Base-by-base conservation (phyloP, 2,113 vertebrate species). In the Oreotrochilus melanogaster region DNA sequence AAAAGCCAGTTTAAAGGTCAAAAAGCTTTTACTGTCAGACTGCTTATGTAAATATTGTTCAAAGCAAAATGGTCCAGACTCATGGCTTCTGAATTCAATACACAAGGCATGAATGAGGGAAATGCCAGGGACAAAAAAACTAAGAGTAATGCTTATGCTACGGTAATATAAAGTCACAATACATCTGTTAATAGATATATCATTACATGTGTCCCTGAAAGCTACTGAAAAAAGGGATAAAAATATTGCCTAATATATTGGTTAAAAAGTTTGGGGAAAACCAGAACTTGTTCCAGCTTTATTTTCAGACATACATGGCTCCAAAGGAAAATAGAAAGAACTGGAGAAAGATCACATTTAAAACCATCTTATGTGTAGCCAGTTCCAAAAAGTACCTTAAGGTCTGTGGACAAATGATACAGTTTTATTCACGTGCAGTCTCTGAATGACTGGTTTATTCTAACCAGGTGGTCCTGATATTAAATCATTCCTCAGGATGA, bases 131-230 rank as follows among this genome's bases (percentile, higher is more conserved):
- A 72, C 58, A 80, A 78, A 78, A 65, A 66, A 91, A 86, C 74
- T 93, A 95, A 67, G 91, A 74, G 56, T 47, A 39, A 62, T 91
- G 72, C 58, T 95, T 79, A 82, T 87, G 30, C 61, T 93, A 78
- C 85, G 89, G 95, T 98, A 97, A 97, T 97, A 97, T 87, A 98
- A 94, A 96, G 93, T 96, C 95, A 91, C 33, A 90, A 33, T 94
- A 69, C 80, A 93, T 97, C 96, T 96, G 78, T 94, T 98, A 98
- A 97, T 96, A 97, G 96, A 98, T 98, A 95, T 91, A 98, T 98
- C 97, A 98, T 98, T 98, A 97, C 70, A 96, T 97, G 66, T 97
- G 92, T 95, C 88, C 95, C 97, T 97, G 88, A 80, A 97, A 98
- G 95, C 96, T 95, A 97, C 60, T 31, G 42, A 76, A 72, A 73